Base-by-base conservation (phyloP, 1,140 invertebrate genomes). In the Bombus fervidus region DNA sequence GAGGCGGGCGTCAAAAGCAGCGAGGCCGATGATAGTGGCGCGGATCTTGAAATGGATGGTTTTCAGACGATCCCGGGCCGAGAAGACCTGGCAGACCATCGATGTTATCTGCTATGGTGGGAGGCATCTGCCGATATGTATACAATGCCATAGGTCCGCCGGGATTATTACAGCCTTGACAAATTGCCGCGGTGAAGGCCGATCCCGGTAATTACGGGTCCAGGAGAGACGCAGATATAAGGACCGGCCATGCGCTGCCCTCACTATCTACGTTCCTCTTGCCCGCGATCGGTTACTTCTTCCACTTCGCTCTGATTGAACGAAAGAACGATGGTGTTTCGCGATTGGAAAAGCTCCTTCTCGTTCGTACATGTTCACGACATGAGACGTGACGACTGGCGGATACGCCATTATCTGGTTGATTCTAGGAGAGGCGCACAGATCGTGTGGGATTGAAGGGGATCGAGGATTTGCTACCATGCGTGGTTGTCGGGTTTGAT, bases 151-250 rank as follows among this genome's bases (percentile, higher is more conserved):
- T 92, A 94, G 92, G 78, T 91, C 85, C 79, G 90, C 89, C 87
- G 90, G 89, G 91, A 94, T 94, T 94, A 94, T 95, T 94, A 94
- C 93, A 95, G 93, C 94, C 94, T 95, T 95, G 94, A 95, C 94
- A 95, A 95, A 95, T 95, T 94, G 94, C 95, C 89, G 92, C 92
- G 93, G 91, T 93, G 94, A 95, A 94, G 93, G 94, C 93, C 93
- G 94, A 93, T 90, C 92, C 91, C 87, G 92, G 94, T 95, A 95
- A 95, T 95, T 95, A 95, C 91, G 93, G 94, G 92, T 25, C 90
- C 89, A 85, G 89, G 86, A 86, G 81, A 85, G 88, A 90, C 89
- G 82, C 88, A 69, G 89, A 90, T 90, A 76, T 83, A 87, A 90
- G 88, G 86, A 83, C 86, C 84, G 62, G 73, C 37, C 77, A 43